Evolutionary conservation across 2,888 invertebrate genomes (phyloP).

Genomic region (Heterodera filipjevi): DNA sequence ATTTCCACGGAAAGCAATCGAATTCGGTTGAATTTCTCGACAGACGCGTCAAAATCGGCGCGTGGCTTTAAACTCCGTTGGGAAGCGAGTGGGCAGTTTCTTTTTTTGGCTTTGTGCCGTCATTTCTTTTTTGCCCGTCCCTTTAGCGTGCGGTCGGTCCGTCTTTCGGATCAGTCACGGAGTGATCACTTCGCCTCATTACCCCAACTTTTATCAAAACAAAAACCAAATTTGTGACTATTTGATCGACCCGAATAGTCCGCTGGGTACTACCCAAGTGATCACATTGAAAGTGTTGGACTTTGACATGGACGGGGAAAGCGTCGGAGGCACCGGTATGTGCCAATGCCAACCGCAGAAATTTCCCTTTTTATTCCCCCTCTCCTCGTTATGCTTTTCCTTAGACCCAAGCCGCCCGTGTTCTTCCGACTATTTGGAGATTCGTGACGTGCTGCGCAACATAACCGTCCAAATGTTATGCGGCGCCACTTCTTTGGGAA

Average conservation of each 20-base stretch:
- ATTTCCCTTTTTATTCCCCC: background rate
- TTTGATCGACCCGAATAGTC: slow-evolving; percentile 50
- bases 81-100: slow-evolving; percentile 48
- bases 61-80: slow-evolving; percentile 57
- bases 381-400: background rate
- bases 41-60: slow-evolving; percentile 47
- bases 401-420: slow-evolving; percentile 42
- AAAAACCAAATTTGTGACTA: slow-evolving; percentile 51
- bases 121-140: no score
- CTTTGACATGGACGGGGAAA: slow-evolving; percentile 44
- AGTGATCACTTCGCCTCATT: slow-evolving; percentile 59
- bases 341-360: background rate
- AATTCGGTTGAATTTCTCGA: slow-evolving; percentile 58
- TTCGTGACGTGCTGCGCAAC: slow-evolving; percentile 47
- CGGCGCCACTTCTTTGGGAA: slow-evolving; percentile 37
- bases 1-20: slow-evolving; percentile 52
- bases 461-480: slow-evolving; percentile 46
- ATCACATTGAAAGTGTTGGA: slow-evolving; percentile 49
- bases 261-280: slow-evolving; percentile 38
- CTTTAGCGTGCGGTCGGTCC: slow-evolving; percentile 55
- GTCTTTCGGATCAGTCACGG: slow-evolving; percentile 53
- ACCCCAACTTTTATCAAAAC: slow-evolving; percentile 61
- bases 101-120: no score
- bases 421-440: slow-evolving; percentile 54
- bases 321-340: background rate